These are phyloP conservation scores for Penaeus indicus DNA, from an alignment of 1,140 invertebrate genomes.

Conservation along the genomic window DNA sequence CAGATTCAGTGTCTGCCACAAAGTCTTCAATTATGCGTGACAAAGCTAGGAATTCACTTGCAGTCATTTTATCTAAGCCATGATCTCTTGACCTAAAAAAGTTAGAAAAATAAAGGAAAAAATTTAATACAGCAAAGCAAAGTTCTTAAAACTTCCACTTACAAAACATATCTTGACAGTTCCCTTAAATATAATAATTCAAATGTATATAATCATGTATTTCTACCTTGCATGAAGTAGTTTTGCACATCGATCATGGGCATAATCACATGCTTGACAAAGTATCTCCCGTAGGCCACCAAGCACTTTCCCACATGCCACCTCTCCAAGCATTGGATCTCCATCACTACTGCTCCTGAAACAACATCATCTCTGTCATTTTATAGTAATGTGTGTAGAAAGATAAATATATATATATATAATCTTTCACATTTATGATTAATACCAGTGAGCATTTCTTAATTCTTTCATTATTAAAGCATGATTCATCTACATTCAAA, in stretches of 20 bases:
- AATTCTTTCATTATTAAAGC: too few species aligned
- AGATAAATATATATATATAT: too few species aligned
- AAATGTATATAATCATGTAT: slow-evolving; percentile 68
- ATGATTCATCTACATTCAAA: neutral
- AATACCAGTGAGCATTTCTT: too few species aligned
- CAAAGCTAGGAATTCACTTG: slow-evolving; percentile 84
- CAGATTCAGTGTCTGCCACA: slow-evolving; percentile 80
- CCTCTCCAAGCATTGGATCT: slow-evolving; percentile 75
- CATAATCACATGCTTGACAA: slow-evolving; percentile 87
- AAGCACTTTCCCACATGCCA: slow-evolving; percentile 79
- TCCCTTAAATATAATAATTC: neutral
- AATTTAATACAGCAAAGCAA: neutral
- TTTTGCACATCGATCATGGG: slow-evolving; percentile 90
- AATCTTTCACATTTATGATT: too few species aligned
- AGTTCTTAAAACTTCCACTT: neutral
- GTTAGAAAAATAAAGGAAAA: neutral
- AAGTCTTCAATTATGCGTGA: slow-evolving; percentile 85
- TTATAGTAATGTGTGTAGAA: too few species aligned
- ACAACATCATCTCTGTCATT: slow-evolving; percentile 7
- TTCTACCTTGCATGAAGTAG: slow-evolving; percentile 81
- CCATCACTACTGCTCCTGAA: slow-evolving; percentile 50
- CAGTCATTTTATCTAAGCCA: slow-evolving; percentile 67
- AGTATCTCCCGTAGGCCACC: slow-evolving; percentile 83
- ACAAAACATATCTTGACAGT: too few species aligned
- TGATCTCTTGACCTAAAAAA: slow-evolving; percentile 53